Conservation (phyloP, 2,797 vertebrate genomes). For the Protosalanx chinensis region DNA sequence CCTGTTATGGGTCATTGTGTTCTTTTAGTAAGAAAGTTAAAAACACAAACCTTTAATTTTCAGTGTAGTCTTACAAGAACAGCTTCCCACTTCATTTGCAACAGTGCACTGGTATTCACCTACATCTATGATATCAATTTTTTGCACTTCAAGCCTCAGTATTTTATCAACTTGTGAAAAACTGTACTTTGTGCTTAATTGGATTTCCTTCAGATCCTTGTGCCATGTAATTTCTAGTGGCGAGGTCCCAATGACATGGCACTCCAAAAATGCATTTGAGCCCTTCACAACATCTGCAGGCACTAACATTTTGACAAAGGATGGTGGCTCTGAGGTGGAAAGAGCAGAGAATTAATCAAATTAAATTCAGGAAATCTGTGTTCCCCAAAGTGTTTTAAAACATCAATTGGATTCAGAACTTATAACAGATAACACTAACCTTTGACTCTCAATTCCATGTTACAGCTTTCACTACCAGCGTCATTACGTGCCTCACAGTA, state of each 20-base stretch:
- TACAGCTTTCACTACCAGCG: constrained; percentile 95
- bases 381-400: neutral
- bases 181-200: constrained; percentile 86
- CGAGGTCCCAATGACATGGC: constrained; percentile 83
- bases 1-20: constrained; percentile 15
- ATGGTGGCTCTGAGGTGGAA: constrained; percentile 83
- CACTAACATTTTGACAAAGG: constrained; percentile 79
- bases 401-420: neutral
- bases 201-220: constrained; percentile 90
- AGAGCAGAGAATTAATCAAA: constrained; percentile 29
- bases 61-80: constrained; percentile 80
- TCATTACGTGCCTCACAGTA: constrained; percentile 95
- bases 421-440: constrained; percentile 64
- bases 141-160: constrained; percentile 83
- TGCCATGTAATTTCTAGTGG: constrained; percentile 91
- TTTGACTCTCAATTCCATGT: constrained; percentile 94
- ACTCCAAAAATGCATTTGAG: constrained; percentile 77
- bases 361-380: neutral
- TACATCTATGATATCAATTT: constrained; percentile 81
- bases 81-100: constrained; percentile 91
- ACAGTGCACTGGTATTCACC: constrained; percentile 92
- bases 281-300: constrained; percentile 83
- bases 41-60: constrained; percentile 89
- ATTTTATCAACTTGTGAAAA: constrained; percentile 75
- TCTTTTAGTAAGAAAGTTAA: constrained; percentile 11